Evolutionary conservation across 2,113 vertebrate species (phyloP).

Genomic region (Notothenia rossii): DNA sequence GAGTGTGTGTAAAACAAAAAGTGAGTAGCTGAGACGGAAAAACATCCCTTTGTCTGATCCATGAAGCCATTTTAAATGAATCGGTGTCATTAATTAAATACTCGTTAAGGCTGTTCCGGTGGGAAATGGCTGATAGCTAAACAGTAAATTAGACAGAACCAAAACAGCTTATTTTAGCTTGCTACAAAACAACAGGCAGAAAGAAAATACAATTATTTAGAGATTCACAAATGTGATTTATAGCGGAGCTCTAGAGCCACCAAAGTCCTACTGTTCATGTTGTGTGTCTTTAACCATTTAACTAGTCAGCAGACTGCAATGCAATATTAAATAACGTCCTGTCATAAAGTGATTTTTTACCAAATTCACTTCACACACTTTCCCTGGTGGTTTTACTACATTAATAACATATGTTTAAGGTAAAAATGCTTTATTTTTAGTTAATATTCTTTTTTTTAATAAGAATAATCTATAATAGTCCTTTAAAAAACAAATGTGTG

Average conservation of each 20-base stretch:
- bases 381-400: too few relatives aligned
- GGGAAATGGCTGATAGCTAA: conserved; percentile 71
- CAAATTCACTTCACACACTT: too few relatives aligned
- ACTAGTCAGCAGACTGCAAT: too few relatives aligned
- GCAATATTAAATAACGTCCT: too few relatives aligned
- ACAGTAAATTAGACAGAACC: conserved; percentile 66
- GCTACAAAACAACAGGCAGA: conserved; percentile 29
- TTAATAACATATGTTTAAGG: too few relatives aligned
- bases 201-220: neutral
- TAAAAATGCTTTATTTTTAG: too few relatives aligned
- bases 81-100: conserved; percentile 77
- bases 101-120: conserved; percentile 75
- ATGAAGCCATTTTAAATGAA: conserved; percentile 70
- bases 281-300: too few relatives aligned
- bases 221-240: neutral
- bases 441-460: too few relatives aligned
- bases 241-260: too few relatives aligned
- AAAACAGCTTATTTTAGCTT: conserved; percentile 58
- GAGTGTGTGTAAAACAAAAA: neutral
- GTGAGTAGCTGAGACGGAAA: neutral
- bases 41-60: conserved; percentile 40
- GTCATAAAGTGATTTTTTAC: too few relatives aligned
- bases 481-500: too few relatives aligned
- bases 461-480: too few relatives aligned
- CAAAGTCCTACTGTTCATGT: neutral